Evolutionary conservation across 2,113 vertebrate genomes (phyloP), one percentile per base, ranked within the genome.

Genomic region (Hassar affinis): DNA sequence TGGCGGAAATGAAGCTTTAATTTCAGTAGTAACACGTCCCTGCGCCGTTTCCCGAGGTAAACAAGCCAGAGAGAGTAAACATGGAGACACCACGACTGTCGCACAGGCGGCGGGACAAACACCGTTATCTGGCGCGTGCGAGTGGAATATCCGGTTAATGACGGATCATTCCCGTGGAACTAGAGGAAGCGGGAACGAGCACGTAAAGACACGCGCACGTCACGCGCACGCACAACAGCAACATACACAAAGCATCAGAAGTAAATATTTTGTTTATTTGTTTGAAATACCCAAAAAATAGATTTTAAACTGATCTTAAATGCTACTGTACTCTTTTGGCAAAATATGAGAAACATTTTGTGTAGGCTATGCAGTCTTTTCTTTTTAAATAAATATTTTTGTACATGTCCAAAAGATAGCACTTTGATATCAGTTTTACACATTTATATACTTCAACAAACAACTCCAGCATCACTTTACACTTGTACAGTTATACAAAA

Each of bases 241-340:
- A 45, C 3, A 20, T 0, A 35, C 38, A 66, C n/a, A 33, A 11
- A 61, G 7, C 57, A 47, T 3, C 56, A 56, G 1, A 54, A 69
- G 11, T 14, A 42, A 71, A 35, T 64, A 0, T 5, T 12, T 42
- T 12, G 42, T 87, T 87, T 76, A 68, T 87, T 87, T 77, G 38
- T 76, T 77, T 69, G 33, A 84, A 83, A 66, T 83, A 88, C 81
- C 78, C 89, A 87, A 90, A 92, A 92, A 90, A 90, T 87, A 91
- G 82, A n/a, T n/a, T n/a, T n/a, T n/a, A n/a, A n/a, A 84, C 85
- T 45, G 7, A 11, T 71, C 22, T 35, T 3, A 7, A 51, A 52
- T 86, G 84, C 87, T 88, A 87, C 77, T 85, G 85, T 82, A 78
- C 3, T 84, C 81, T 74, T 88, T 91, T 90, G 89, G 88, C 86